A percentile compares a stretch with the other conserved stretches of the same genome.
These are phyloP conservation scores for Myrmecobius fasciatus DNA, from an alignment of 2,113 vertebrate genomes.

Conservation along the genomic window DNA sequence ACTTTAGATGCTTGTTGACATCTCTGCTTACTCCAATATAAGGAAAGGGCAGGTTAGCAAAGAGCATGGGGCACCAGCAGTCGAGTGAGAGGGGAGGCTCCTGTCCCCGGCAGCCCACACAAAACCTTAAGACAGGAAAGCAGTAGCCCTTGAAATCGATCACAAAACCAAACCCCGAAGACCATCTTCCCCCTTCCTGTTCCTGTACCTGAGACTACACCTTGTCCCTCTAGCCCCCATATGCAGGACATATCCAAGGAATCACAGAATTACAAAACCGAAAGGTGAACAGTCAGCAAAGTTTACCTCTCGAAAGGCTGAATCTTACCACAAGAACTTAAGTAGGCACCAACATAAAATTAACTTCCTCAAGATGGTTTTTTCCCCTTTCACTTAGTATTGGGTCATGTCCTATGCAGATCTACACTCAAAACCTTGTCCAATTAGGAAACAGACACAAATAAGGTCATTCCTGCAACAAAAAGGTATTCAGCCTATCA, in stretches of 20 bases:
- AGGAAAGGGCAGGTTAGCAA: too few species aligned
- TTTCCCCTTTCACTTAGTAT: not conserved
- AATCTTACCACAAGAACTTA: not conserved
- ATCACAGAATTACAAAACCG: not conserved
- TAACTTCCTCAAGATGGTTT: not conserved
- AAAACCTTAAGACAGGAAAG: not conserved
- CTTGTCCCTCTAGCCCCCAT: not conserved
- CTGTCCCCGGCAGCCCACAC: not conserved
- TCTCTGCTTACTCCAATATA: too few species aligned
- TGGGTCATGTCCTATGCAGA: not conserved
- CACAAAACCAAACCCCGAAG: too few species aligned
- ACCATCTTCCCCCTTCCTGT: not conserved
- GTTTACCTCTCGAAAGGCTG: not conserved
- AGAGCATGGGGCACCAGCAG: too few species aligned
- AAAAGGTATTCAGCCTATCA: not conserved
- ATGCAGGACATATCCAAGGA: not conserved
- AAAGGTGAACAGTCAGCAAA: not conserved
- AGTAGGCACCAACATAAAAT: not conserved
- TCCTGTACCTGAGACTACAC: not conserved
- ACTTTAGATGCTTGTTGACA: too few species aligned
- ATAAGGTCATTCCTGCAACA: not conserved
- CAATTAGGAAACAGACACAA: not conserved
- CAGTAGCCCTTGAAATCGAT: not conserved
- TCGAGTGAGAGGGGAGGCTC: too few species aligned
- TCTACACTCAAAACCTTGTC: not conserved